Evolutionary conservation across 2,797 vertebrate genomes (phyloP).

Genomic region (Caiman crocodilus): DNA sequence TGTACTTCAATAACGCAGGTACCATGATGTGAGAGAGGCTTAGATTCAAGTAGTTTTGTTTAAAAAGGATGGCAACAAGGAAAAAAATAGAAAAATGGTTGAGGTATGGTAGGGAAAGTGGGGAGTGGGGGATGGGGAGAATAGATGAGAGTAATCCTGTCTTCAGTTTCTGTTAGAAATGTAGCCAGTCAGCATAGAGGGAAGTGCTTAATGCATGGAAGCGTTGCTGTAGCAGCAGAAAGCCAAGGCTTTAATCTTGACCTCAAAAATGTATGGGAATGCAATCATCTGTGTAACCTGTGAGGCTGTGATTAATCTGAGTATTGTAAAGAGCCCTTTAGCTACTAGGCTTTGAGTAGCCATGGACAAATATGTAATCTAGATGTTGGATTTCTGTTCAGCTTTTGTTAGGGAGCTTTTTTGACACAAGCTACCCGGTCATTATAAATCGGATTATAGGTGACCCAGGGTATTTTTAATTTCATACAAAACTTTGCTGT

Average conservation of each 20-base stretch:
- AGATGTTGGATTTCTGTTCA: neutral
- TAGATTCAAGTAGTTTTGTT: neutral
- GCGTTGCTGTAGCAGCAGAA: neutral
- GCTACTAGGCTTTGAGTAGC: neutral
- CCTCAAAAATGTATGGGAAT: neutral
- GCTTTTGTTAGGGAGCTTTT: neutral
- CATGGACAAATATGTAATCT: neutral
- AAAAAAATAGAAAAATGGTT: neutral
- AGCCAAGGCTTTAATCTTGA: constrained; percentile 7
- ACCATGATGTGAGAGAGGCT: neutral
- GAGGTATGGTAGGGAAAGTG: neutral
- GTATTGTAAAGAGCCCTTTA: constrained; percentile 18
- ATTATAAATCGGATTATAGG: neutral
- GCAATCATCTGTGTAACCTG: neutral
- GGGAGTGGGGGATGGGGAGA: neutral
- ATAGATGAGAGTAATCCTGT: rapidly evolving
- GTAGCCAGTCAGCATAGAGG: neutral
- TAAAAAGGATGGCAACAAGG: neutral
- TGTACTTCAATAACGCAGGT: neutral
- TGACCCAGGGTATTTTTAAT: neutral
- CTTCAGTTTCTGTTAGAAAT: neutral
- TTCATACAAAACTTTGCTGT: neutral
- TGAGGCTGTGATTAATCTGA: neutral
- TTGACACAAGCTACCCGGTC: neutral
- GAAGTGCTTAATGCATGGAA: neutral